A percentile compares a stretch with the other conserved stretches of the same genome.
Evolutionary conservation across 2,888 invertebrate species (phyloP).

Genomic region (Caenorhabditis drosophilae): DNA sequence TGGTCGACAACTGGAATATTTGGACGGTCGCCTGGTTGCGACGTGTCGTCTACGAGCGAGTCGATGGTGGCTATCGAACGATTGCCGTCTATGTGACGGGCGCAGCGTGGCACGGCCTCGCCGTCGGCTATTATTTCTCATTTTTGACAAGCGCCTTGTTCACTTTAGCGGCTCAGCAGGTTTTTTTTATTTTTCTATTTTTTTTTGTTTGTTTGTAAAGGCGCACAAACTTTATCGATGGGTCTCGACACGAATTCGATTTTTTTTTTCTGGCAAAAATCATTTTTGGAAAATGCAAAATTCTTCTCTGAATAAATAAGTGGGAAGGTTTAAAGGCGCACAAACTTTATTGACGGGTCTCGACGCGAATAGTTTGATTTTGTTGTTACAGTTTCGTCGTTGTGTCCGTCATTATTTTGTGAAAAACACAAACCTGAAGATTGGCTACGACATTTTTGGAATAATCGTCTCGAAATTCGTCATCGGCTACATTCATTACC

Average conservation of each 20-base stretch:
- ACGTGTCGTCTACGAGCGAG: conserved; percentile 82
- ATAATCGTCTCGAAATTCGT: conserved; percentile 80
- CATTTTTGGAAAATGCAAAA: neutral
- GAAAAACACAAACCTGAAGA: conserved; percentile 73
- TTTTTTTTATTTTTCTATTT: too few relatives aligned
- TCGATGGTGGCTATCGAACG: conserved; percentile 25
- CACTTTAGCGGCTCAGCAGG: conserved; percentile 33
- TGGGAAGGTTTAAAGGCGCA: too few relatives aligned
- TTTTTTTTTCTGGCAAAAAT: too few relatives aligned
- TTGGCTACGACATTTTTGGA: conserved; percentile 83
- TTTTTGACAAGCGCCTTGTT: conserved; percentile 32
- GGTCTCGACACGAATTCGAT: too few relatives aligned
- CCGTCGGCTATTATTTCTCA: conserved; percentile 34
- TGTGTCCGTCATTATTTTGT: conserved; percentile 81
- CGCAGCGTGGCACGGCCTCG: conserved; percentile 36
- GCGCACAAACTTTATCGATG: too few relatives aligned
- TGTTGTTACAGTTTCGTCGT: conserved; percentile 77
- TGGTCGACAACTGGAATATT: conserved; percentile 90
- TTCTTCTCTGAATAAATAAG: neutral
- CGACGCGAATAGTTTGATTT: too few relatives aligned
- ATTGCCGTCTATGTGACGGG: conserved; percentile 29
- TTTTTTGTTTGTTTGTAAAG: too few relatives aligned
- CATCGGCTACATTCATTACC: conserved; percentile 87
- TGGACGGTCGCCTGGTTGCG: conserved; percentile 92
- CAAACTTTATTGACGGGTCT: too few relatives aligned